Evolutionary conservation across 1,140 invertebrate species (phyloP).

Genomic region (Neodiprion virginianus): DNA sequence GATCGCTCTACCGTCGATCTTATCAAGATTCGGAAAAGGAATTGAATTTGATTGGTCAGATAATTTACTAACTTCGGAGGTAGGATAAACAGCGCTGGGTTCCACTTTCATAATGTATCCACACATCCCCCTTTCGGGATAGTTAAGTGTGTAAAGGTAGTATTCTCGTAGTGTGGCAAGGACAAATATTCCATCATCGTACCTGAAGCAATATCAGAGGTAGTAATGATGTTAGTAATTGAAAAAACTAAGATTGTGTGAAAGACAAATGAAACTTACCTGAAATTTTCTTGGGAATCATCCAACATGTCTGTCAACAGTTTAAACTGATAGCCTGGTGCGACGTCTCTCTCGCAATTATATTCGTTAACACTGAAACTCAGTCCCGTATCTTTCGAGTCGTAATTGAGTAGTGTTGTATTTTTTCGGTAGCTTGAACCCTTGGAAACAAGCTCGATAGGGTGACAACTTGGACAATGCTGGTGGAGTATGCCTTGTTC

Average conservation of each 20-base stretch:
- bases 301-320: not conserved
- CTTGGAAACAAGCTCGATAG: conserved; percentile 39
- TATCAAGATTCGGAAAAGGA: no score
- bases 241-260: not conserved
- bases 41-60: no score
- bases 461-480: conserved; percentile 42
- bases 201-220: conserved; percentile 22
- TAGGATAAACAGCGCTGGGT: conserved; percentile 38
- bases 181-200: conserved; percentile 6
- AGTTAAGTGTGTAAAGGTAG: conserved; percentile 31
- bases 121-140: conserved; percentile 35
- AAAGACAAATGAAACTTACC: conserved; percentile 10
- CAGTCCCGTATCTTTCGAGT: conserved; percentile 47
- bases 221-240: not conserved
- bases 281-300: conserved; percentile 30
- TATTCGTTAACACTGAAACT: conserved; percentile 30
- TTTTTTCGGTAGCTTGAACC: conserved; percentile 38
- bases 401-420: conserved; percentile 17
- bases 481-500: conserved; percentile 39
- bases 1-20: no score
- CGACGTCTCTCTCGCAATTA: conserved; percentile 48
- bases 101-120: conserved; percentile 33
- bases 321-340: conserved; percentile 5
- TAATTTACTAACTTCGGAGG: conserved; percentile 30
- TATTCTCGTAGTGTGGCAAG: conserved; percentile 29